These are phyloP conservation scores for Erinaceus europaeus DNA, from an alignment of 2,113 vertebrate species.

Conservation along the genomic window DNA sequence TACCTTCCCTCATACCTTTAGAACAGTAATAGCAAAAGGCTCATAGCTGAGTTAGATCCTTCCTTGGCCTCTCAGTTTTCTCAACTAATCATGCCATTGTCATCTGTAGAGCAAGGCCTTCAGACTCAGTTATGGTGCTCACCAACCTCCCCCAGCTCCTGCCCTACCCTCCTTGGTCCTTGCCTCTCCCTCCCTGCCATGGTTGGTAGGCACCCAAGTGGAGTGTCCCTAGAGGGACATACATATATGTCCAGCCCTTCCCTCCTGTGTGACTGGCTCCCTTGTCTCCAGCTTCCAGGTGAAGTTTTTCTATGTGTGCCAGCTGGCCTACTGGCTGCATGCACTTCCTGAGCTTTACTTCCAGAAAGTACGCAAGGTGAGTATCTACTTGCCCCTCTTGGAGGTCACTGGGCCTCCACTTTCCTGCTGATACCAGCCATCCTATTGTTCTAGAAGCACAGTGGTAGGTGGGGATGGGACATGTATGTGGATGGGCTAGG, in stretches of 20 bases:
- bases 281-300: constrained; percentile 91
- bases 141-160: not conserved
- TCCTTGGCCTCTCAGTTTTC: not conserved
- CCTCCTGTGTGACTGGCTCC: not conserved
- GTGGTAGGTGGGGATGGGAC: not conserved
- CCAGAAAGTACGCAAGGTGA: constrained; percentile 98
- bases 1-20: not conserved
- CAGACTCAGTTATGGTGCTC: accelerated
- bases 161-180: not conserved
- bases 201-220: not conserved
- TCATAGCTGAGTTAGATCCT: accelerated
- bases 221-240: not conserved
- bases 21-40: not conserved
- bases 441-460: not conserved
- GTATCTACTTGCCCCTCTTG: constrained; percentile 27
- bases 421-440: accelerated
- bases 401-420: accelerated
- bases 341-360: constrained; percentile 97
- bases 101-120: not conserved
- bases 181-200: too few species aligned
- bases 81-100: accelerated
- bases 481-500: accelerated
- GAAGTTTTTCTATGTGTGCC: constrained; percentile 98
- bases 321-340: constrained; percentile 97
- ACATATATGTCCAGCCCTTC: accelerated